phyloP scores from a whole-genome alignment of 2,113 vertebrate species.

The Mungos mungo region DNA sequence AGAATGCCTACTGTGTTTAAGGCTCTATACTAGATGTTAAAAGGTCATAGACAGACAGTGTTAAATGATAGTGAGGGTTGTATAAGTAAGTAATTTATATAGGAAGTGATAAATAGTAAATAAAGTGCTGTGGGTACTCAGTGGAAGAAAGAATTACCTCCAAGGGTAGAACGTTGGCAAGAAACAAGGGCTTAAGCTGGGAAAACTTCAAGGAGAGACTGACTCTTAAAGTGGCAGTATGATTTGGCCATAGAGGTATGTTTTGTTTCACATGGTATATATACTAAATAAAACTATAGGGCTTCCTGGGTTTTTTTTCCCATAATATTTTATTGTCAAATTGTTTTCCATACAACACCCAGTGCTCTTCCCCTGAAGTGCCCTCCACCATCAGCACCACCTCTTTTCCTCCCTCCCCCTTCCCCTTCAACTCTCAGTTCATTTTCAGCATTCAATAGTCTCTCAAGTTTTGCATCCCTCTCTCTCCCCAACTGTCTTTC shows the following conservation, averaged over 20 bases:
- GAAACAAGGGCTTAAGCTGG: background rate
- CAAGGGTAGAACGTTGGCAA: background rate
- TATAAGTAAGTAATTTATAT: background rate
- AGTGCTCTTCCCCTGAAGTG: too few relatives aligned
- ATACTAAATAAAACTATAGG: background rate
- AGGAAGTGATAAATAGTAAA: constrained; percentile 8
- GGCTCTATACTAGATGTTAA: background rate
- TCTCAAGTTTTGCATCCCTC: too few relatives aligned
- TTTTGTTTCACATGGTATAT: background rate
- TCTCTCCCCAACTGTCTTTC: too few relatives aligned
- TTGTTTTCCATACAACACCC: too few relatives aligned
- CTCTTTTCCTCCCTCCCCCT: too few relatives aligned
- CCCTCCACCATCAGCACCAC: too few relatives aligned
- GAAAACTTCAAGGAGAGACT: background rate
- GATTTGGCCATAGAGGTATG: background rate
- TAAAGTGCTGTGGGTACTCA: background rate
- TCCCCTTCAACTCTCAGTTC: too few relatives aligned
- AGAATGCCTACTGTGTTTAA: background rate
- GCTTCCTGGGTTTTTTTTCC: too few relatives aligned
- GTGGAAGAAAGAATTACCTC: background rate
- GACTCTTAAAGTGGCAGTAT: background rate
- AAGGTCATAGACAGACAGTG: background rate
- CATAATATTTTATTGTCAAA: too few relatives aligned
- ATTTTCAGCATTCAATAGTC: too few relatives aligned
- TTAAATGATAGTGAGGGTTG: background rate